Conservation (phyloP, 2,797 vertebrate genomes). For the Bradypus variegatus region DNA sequence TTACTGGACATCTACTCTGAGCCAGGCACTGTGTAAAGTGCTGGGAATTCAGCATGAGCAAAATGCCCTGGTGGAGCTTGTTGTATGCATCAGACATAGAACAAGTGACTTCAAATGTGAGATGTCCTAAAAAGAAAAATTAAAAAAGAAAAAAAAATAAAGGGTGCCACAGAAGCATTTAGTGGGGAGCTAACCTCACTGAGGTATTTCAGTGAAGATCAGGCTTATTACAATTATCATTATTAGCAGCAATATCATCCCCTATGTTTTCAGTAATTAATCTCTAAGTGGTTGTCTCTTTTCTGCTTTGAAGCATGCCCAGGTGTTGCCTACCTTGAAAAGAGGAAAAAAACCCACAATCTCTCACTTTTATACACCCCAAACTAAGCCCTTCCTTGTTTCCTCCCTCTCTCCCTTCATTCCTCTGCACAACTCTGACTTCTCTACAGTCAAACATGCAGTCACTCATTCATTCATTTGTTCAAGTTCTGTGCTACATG, state of each 20-base stretch:
- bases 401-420: not conserved
- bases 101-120: not conserved
- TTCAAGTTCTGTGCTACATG: not conserved
- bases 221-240: not conserved
- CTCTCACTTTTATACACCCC: not conserved
- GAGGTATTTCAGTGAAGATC: not conserved
- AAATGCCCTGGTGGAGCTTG: not conserved
- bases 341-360: not conserved
- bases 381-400: not conserved
- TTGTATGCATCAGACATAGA: not conserved
- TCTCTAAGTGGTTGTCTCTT: constrained; percentile 5
- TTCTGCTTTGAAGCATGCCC: not conserved
- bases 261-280: not conserved
- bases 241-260: not conserved
- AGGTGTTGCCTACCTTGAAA: not conserved
- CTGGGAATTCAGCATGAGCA: not conserved
- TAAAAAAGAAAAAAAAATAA: not conserved
- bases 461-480: not conserved
- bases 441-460: not conserved
- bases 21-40: not conserved
- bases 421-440: not conserved
- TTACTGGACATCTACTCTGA: not conserved
- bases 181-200: not conserved
- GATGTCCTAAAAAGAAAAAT: not conserved
- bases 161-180: not conserved